Percentiles rank a stretch among this genome's conserved stretches.
These are phyloP conservation scores for Mallateleia sp. DNA, from an alignment of 2,888 invertebrate genomes.

Conservation along the genomic window DNA sequence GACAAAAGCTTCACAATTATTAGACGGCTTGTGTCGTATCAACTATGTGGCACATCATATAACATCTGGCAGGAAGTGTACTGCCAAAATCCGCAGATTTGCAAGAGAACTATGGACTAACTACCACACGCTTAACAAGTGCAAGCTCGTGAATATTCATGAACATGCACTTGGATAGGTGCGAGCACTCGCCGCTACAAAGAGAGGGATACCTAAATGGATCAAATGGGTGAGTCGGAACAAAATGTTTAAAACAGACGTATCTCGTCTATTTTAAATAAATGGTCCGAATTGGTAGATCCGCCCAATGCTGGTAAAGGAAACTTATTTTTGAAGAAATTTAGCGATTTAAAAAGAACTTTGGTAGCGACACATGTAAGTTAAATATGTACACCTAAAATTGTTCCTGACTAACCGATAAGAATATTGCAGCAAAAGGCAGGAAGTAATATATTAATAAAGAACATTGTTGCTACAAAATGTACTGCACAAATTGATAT, in stretches of 20 bases:
- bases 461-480: too few species aligned
- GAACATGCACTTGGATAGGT: slow-evolving; percentile 67
- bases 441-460: too few species aligned
- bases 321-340: slow-evolving; percentile 36
- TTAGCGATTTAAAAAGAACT: background rate
- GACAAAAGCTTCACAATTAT: slow-evolving; percentile 59
- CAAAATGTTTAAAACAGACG: slow-evolving; percentile 65
- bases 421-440: too few species aligned
- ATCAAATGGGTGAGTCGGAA: slow-evolving; percentile 46
- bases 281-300: slow-evolving; percentile 45
- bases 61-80: slow-evolving; percentile 62
- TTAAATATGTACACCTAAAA: too few species aligned
- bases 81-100: slow-evolving; percentile 70
- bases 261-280: slow-evolving; percentile 31
- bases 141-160: slow-evolving; percentile 71
- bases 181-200: slow-evolving; percentile 54
- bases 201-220: slow-evolving; percentile 53
- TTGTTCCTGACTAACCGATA: too few species aligned
- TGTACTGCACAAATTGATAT: too few species aligned
- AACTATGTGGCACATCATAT: slow-evolving; percentile 61
- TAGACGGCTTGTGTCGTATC: slow-evolving; percentile 51
- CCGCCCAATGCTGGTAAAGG: slow-evolving; percentile 38
- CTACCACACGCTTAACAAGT: slow-evolving; percentile 68
- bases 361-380: too few species aligned
- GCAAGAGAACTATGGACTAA: slow-evolving; percentile 69